Base-by-base conservation (phyloP, 2,888 invertebrate genomes). In the Drosophila trichaetosa region DNA sequence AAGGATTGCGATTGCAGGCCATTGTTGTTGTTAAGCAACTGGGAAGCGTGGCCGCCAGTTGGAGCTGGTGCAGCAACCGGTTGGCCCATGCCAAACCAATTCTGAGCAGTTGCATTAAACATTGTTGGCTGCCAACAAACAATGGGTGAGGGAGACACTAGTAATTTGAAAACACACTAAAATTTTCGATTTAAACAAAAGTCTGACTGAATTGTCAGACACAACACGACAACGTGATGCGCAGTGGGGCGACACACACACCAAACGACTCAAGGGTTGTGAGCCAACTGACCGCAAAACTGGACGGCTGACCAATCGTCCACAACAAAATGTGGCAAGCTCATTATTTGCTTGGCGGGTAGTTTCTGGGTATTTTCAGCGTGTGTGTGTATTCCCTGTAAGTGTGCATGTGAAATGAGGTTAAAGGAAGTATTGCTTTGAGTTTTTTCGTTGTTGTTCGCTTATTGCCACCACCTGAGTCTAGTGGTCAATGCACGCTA, bases 61-160 rank as follows among this genome's bases (percentile, higher is more conserved):
- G 54, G 46, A 33, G 66, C 52, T 29, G 76, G 54, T 52, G 78
- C 49, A 53, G 69, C 60, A 34, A 63, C 46, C 27, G 78, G 29
- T 71, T 89, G 85, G 62, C 87, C 87, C 80, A 90, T 86, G 68
- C 90, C 90, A 69, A 91, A 87, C 93, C 92, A 93, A 83, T 92
- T 92, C 57, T 91, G 92, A 48, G 91, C 85, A 85, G 89, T 93
- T 60, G 92, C 73, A 74, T 88, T 91, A 64, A 91, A 93, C 93
- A 93, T 92, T 63, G 61, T 75, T 70, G 64, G 40, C 33, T 51
- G 34, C 8, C 57, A 54, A 38, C 54, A 57, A 61, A 36, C 33
- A 74, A 51, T 48, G 42, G 33, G 21, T 54, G 3, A 8, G 40
- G 34, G n/a, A 62, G 60, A 56, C 65, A 89, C 85, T 78, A 68